Base-by-base conservation (phyloP, 2,888 invertebrate species). In the Phrixothrix hirtus region DNA sequence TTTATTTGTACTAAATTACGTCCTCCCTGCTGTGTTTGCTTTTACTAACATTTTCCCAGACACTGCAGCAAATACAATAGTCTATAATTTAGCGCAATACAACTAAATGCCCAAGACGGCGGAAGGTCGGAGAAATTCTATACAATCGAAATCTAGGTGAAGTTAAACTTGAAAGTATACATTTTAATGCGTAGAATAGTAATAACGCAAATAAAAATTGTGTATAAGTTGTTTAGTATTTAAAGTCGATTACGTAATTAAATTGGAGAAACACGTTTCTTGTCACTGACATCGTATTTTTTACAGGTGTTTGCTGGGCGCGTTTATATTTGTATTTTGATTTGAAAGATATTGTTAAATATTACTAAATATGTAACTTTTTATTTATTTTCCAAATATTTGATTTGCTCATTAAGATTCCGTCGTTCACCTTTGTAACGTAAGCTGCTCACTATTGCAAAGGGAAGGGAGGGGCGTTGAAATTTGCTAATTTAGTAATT, bases 41-140 rank as follows among this genome's bases (percentile, higher is more conserved):
- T 38, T 11, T 38, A 12, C 6, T 9, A 15, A 4, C 14, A 12
- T 27, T 38, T 27, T 38, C 27, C 6, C 38, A 27, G 11, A 38
- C 10, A 13, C 26, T 38, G 38, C 38, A 38, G 27, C n/a, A 38
- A 27, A 37, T 5, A 21, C 21, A n/a, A n/a, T n/a, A n/a, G n/a
- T n/a, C n/a, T n/a, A n/a, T n/a, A n/a, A n/a, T 21, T 7, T 21
- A 21, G 7, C 3, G 7, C 21, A 21, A 21, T 21, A 7, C 21
- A 21, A 5, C 4, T 7, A 21, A 5, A 21, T 21, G 3, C 21
- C 3, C n/a, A n/a, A n/a, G n/a, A n/a, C n/a, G 21, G 7, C 21
- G 21, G 7, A 21, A 21, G 7, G 21, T 21, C 21, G 21, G 21
- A 21, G 3, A 21, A 21, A 21, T 21, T 21, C 21, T 21, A 7